These are phyloP conservation scores for Phrixothrix hirtus DNA, from an alignment of 2,888 invertebrate genomes.

Conservation along the genomic window DNA sequence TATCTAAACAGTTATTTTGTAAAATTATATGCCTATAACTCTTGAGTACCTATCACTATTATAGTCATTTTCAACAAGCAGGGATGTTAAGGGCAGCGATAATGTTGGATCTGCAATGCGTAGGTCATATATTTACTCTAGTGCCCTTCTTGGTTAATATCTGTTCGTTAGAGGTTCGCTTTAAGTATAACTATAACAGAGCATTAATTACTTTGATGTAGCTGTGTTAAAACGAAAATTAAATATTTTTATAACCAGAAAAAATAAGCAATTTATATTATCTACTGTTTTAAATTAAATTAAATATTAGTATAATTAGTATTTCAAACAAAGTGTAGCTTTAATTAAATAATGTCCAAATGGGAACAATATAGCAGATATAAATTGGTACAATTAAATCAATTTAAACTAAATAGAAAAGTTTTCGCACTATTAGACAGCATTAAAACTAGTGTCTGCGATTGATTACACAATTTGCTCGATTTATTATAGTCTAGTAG, in stretches of 20 bases:
- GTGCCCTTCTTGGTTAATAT: conserved; percentile 2
- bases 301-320: too few relatives aligned
- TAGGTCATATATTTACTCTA: conserved; percentile 20
- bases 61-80: conserved; percentile 16
- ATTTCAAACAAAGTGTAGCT: too few relatives aligned
- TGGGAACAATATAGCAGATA: too few relatives aligned
- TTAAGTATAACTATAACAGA: conserved; percentile 2
- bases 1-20: too few relatives aligned
- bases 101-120: conserved; percentile 29
- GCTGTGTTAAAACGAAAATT: neutral
- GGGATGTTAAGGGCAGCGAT: conserved; percentile 19
- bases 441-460: too few relatives aligned
- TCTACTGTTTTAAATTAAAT: neutral
- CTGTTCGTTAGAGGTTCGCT: conserved; percentile 7
- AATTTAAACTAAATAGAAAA: too few relatives aligned
- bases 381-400: too few relatives aligned
- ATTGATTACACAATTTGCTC: too few relatives aligned
- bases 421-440: too few relatives aligned
- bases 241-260: neutral
- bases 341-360: neutral
- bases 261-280: neutral
- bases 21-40: too few relatives aligned
- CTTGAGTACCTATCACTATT: too few relatives aligned
- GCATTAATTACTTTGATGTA: conserved; percentile 1
- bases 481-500: too few relatives aligned